Evolutionary conservation across 2,113 vertebrate genomes (phyloP).

Genomic region (Tyto alba): DNA sequence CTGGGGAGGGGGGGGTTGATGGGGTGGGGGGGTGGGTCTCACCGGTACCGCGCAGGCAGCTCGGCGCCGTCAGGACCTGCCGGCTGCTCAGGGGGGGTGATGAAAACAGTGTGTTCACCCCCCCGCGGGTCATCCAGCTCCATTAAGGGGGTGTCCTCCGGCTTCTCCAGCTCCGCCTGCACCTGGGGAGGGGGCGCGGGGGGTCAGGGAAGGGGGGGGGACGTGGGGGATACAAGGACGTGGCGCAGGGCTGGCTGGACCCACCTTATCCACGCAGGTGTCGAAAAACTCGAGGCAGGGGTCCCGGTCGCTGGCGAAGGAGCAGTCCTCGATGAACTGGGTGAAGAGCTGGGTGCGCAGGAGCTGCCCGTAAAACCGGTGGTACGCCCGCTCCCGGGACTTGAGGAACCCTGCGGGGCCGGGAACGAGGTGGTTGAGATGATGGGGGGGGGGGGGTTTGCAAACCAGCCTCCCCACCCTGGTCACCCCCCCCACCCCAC

Average conservation of each 20-base stretch:
- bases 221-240: fast-evolving
- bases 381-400: constrained; percentile 86
- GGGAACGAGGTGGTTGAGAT: too few species aligned
- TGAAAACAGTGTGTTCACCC: constrained; percentile 91
- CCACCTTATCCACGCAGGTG: constrained; percentile 89
- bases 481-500: too few species aligned
- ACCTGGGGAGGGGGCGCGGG: background rate
- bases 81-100: constrained; percentile 89
- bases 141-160: constrained; percentile 78
- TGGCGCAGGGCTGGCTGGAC: fast-evolving
- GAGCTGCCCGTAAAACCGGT: constrained; percentile 86
- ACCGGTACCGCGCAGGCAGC: constrained; percentile 81
- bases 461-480: too few species aligned
- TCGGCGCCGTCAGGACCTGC: constrained; percentile 76
- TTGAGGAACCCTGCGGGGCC: constrained; percentile 78
- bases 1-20: too few species aligned
- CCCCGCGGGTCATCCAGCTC: constrained; percentile 86
- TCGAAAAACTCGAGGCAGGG: constrained; percentile 92
- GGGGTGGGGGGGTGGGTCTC: background rate
- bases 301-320: constrained; percentile 88
- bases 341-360: constrained; percentile 92
- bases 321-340: constrained; percentile 94
- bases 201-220: too few species aligned
- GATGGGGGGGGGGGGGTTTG: fast-evolving
- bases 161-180: constrained; percentile 88